Percentiles rank a stretch among this genome's conserved stretches.
Conservation (phyloP, 1,140 invertebrate species). For the Danaus plexippus region DNA sequence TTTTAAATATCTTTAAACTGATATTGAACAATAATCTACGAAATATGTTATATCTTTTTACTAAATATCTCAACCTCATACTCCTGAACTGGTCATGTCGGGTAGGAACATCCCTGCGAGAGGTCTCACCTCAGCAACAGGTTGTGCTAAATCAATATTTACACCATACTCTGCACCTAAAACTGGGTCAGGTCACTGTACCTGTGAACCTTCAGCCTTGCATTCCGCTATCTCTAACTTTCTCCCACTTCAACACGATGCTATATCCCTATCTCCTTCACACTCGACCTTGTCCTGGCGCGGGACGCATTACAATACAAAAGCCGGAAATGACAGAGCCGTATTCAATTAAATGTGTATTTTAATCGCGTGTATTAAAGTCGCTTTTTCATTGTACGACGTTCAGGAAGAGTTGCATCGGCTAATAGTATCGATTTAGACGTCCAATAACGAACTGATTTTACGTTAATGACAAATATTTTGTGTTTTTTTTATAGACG, state of each 20-base stretch:
- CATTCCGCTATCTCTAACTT: constrained; percentile 43
- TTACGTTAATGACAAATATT: constrained; percentile 28
- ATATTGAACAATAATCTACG: too few species aligned
- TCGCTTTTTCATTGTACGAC: constrained; percentile 13
- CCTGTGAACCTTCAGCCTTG: constrained; percentile 61
- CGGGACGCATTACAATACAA: constrained; percentile 54
- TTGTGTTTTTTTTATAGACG: constrained; percentile 17
- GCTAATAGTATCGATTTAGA: constrained; percentile 29
- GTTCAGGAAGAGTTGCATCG: constrained; percentile 30
- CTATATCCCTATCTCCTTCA: constrained; percentile 31
- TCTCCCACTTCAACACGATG: constrained; percentile 20
- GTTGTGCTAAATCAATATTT: constrained; percentile 67
- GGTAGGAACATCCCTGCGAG: not conserved
- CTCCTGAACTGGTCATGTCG: not conserved
- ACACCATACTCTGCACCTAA: constrained; percentile 50
- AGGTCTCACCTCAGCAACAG: constrained; percentile 47
- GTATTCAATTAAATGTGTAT: constrained; percentile 48
- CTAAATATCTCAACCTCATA: too few species aligned
- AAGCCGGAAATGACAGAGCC: constrained; percentile 51
- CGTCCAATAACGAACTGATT: constrained; percentile 30
- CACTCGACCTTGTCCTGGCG: constrained; percentile 51
- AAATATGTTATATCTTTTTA: too few species aligned
- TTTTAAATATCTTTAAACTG: too few species aligned
- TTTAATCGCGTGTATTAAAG: constrained; percentile 29
- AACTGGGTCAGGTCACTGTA: constrained; percentile 66